Evolutionary conservation across 64 coral and sea anemone species (phyloP).

Genomic region (Dendrophyllia cribrosa): DNA sequence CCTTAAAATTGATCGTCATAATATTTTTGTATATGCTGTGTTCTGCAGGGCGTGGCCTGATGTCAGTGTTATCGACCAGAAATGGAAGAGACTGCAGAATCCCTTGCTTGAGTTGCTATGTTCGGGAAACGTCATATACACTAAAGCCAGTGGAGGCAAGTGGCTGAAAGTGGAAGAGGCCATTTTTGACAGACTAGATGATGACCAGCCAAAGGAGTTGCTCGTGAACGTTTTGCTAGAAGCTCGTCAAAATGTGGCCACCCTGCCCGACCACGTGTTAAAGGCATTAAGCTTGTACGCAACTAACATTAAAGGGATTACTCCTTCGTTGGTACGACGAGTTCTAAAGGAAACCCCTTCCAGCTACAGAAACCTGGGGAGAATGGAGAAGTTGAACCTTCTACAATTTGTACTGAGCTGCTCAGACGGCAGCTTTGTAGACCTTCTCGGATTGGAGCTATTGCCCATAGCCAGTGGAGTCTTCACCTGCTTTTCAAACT

Average conservation of each 20-base stretch:
- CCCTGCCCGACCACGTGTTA: constrained; percentile 67
- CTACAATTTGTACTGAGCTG: constrained; percentile 59
- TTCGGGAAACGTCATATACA: constrained; percentile 42
- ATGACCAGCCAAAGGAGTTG: constrained; percentile 34
- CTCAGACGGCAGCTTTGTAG: constrained; percentile 17
- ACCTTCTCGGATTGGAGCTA: constrained; percentile 62
- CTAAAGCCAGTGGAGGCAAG: constrained; percentile 33
- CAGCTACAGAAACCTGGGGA: constrained; percentile 12
- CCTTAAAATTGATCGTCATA: no score
- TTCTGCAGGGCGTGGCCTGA: constrained; percentile 74
- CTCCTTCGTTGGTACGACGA: constrained; percentile 35
- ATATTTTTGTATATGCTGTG: no score
- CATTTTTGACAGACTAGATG: constrained; percentile 49
- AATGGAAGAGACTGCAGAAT: constrained; percentile 78
- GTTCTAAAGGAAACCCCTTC: constrained; percentile 29
- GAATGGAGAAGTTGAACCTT: constrained; percentile 63
- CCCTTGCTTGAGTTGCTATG: constrained; percentile 57
- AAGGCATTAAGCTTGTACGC: constrained; percentile 22
- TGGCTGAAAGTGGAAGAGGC: constrained; percentile 75
- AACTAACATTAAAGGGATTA: constrained; percentile 24
- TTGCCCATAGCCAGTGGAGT: neutral
- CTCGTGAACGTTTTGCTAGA: constrained; percentile 32
- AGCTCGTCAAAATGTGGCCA: constrained; percentile 62
- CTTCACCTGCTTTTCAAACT: constrained; percentile 22
- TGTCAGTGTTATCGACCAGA: constrained; percentile 51